Conservation (phyloP, 1,140 invertebrate genomes). For the Carposina sasakii region DNA sequence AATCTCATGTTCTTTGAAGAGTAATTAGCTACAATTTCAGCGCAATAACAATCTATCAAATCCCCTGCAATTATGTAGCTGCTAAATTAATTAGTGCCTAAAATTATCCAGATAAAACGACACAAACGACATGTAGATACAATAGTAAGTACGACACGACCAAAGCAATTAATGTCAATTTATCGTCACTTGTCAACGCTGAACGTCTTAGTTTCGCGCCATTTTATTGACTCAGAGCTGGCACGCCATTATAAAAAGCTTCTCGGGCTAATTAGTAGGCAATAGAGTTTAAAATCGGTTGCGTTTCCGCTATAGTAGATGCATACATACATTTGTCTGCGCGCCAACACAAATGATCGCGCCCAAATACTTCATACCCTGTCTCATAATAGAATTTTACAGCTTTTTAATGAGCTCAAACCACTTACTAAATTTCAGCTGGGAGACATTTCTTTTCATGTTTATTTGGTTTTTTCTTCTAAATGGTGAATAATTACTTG, state of each 20-base stretch:
- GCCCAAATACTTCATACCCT: constrained; percentile 38
- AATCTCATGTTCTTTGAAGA: not conserved
- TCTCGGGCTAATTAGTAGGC: constrained; percentile 5
- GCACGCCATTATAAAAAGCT: too few relatives aligned
- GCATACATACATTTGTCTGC: constrained; percentile 25
- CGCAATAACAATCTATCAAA: constrained; percentile 33
- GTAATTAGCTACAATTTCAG: too few relatives aligned
- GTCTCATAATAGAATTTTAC: constrained; percentile 57
- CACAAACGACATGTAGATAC: constrained; percentile 20
- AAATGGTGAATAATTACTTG: constrained; percentile 56
- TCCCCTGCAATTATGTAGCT: constrained; percentile 35
- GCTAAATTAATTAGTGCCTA: constrained; percentile 47
- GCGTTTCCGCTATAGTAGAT: constrained; percentile 7
- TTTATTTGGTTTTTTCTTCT: constrained; percentile 39
- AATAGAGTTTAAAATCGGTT: constrained; percentile 32
- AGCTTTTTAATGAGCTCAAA: constrained; percentile 65
- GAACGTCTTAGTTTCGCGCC: constrained; percentile 43
- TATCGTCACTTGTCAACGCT: constrained; percentile 53
- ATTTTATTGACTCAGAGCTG: too few relatives aligned
- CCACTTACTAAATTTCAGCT: constrained; percentile 57
- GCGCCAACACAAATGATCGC: constrained; percentile 28
- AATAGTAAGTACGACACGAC: constrained; percentile 31
- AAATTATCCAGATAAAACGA: constrained; percentile 32
- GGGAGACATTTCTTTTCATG: constrained; percentile 54
- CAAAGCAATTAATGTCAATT: constrained; percentile 63